Base-by-base conservation (phyloP, 2,888 invertebrate species). In the Mythimna loreyi region DNA sequence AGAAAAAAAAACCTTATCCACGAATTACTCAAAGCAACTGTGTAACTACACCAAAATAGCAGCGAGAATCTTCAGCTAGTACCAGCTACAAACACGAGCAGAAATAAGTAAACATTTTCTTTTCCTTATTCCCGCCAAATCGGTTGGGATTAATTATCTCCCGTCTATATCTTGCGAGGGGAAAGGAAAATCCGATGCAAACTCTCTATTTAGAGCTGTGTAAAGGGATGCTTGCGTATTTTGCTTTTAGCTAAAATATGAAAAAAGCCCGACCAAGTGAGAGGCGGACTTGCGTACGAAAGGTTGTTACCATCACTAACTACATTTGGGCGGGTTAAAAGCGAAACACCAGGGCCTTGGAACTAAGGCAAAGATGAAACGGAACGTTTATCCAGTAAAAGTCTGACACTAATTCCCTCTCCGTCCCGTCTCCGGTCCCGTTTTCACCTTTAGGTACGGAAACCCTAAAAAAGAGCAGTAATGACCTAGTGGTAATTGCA, bases 131-230 rank as follows among this genome's bases (percentile, higher is more conserved):
- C 85, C 78, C 83, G 88, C 80, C 71, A 86, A 88, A 88, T 85
- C 87, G 87, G 82, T 76, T 83, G 85, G 88, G 89, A 89, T 89
- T 89, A 89, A 89, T 89, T 89, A 89, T 87, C 84, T 85, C 52
- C 67, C 75, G 72, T 74, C 79, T 82, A 81, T 86, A 84, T 83
- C 76, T 74, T 72, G 66, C 19, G 49, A 62, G 69, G 75, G 73
- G 66, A 67, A 74, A 77, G 7, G 57, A 23, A 72, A 57, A 64
- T 64, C 23, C 28, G 60, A 43, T 65, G 60, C 78, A 30, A 53
- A 67, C 6, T 57, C 67, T 16, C 59, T 36, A 23, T 60, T 25
- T 23, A 2, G 25, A 21, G 3, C 11, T 11, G 36, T 43, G 72
- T 43, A 9, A 30, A n/a, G 25, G 57, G 33, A 50, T 57, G 19